Evolutionary conservation across 2,113 vertebrate species (phyloP).

Genomic region (Junco hyemalis): DNA sequence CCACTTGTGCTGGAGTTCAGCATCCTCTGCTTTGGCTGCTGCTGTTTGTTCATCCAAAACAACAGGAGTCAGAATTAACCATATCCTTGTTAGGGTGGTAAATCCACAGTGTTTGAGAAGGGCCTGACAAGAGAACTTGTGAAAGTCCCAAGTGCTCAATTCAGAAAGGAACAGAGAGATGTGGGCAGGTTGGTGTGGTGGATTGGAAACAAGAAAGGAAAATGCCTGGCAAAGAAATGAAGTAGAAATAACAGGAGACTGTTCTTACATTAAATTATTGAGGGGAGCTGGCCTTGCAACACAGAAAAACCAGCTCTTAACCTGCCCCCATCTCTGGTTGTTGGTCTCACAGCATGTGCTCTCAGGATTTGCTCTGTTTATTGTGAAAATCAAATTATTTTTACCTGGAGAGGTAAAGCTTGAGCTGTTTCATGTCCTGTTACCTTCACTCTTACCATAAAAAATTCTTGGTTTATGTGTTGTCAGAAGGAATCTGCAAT

Average conservation of each 20-base stretch:
- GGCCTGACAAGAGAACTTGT: neutral
- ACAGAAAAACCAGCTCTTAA: neutral
- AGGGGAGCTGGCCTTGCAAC: neutral
- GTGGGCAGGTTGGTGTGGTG: neutral
- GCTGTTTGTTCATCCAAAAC: neutral
- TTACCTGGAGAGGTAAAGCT: neutral
- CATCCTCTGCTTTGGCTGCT: neutral
- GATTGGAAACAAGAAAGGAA: neutral
- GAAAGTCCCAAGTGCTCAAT: neutral
- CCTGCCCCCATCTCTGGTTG: neutral
- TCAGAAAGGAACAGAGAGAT: neutral
- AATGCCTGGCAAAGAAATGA: neutral
- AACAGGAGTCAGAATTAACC: neutral
- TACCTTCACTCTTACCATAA: neutral
- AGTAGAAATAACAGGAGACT: neutral
- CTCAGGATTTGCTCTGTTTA: neutral
- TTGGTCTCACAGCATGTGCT: neutral
- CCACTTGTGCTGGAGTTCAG: neutral
- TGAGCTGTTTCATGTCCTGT: neutral
- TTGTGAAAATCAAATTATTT: neutral
- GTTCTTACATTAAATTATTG: neutral
- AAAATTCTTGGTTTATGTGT: neutral
- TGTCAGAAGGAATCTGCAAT: neutral
- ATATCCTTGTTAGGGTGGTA: no score
- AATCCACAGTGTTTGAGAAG: neutral